A percentile compares a stretch with the other conserved stretches of the same genome.
Evolutionary conservation across 2,888 invertebrate genomes (phyloP).

Genomic region (Quadroppia sp.): DNA sequence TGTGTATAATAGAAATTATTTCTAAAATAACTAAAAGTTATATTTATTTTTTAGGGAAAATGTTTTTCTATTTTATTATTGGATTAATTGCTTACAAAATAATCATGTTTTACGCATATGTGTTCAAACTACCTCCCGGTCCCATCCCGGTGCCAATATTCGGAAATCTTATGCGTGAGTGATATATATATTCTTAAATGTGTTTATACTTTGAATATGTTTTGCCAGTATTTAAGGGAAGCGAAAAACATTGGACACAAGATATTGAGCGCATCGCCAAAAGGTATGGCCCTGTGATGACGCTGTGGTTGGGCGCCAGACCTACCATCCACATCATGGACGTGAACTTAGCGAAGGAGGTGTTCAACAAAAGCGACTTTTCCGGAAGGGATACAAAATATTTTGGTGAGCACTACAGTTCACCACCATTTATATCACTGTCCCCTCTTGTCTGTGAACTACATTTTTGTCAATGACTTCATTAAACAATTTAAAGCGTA

Average conservation of each 20-base stretch:
- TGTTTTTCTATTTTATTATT: too few species aligned
- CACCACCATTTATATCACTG: neutral
- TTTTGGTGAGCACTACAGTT: neutral
- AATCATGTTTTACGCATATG: neutral
- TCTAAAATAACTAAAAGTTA: too few species aligned
- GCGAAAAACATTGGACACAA: too few species aligned
- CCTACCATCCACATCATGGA: neutral
- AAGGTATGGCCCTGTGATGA: conserved; percentile 7
- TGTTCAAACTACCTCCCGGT: conserved; percentile 6
- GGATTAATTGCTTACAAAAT: conserved; percentile 6
- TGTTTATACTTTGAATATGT: too few species aligned
- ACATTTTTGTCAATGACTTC: too few species aligned
- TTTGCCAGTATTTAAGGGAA: too few species aligned
- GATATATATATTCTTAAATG: too few species aligned
- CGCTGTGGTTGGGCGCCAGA: neutral
- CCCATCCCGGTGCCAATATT: conserved; percentile 2
- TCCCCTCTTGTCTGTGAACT: neutral
- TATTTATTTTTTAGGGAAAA: too few species aligned
- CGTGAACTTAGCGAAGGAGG: neutral
- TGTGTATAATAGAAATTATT: too few species aligned
- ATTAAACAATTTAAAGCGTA: too few species aligned
- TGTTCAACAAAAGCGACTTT: neutral
- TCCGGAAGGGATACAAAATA: neutral
- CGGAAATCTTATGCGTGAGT: neutral
- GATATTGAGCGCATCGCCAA: neutral